Evolutionary conservation across 2,888 invertebrate genomes (phyloP), one percentile per base, ranked within the genome.

Genomic region (Drosophila maculinotata): DNA sequence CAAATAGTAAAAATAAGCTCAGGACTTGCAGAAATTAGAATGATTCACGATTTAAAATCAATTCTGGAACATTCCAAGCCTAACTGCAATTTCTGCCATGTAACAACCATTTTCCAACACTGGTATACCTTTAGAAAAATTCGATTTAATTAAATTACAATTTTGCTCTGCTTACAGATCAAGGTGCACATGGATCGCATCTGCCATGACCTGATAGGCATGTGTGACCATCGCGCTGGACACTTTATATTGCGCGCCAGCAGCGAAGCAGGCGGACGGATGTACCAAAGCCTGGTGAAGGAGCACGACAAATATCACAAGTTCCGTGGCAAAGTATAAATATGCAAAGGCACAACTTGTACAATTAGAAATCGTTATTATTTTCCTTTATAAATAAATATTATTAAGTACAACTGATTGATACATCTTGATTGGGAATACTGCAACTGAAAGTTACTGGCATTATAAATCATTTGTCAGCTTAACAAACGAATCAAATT

Each of bases 281-380:
- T 90, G 30, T 92, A 91, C 45, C 89, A 91, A 54, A 68, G 72
- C 2, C 69, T 91, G 17, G 76, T 90, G 15, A 91, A 89, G 72
- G 91, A 91, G 42, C 90, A 91, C 54, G 83, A 90, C 57, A 92
- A 91, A 63, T 90, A 91, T 59, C 88, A 89, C 70, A 91, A 90
- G 44, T 92, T 92, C 66, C 90, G 89, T 28, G 91, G 91, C 49
- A 92, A 91, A 73, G 89, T 91, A 36, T 91, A 69, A 44, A 36
- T 38, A 4, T 10, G 6, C 6, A 1, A 6, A 3, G 17, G 12
- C 1, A 6, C n/a, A 7, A 33, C 7, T 25, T n/a, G 3, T 45
- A 26, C 15, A 31, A 10, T 12, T 33, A 15, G 12, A 33, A 35
- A 3, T 35, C 14, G 3, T n/a, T n/a, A 6, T 28, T 17, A 0